Percentiles rank a stretch among this genome's conserved stretches.
Conservation (phyloP, 2,888 invertebrate species). For the Linnaemya tessellans region DNA sequence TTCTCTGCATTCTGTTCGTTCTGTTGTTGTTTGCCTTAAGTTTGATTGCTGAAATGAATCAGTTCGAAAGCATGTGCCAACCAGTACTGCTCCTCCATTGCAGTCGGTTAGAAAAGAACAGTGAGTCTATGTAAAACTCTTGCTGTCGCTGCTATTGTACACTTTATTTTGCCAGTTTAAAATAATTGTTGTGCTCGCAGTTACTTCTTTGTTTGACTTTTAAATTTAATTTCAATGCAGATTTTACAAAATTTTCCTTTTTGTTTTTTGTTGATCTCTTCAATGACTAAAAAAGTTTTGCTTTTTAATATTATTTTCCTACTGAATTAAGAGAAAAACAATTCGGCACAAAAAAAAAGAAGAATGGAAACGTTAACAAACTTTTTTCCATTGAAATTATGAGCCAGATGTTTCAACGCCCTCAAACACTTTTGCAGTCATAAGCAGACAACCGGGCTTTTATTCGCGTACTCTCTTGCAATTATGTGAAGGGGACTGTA, state of each 20-base stretch:
- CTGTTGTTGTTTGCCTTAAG: slow-evolving; percentile 6
- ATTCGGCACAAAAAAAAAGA: background rate
- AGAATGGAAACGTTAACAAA: background rate
- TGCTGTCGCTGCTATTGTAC: background rate
- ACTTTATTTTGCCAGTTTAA: slow-evolving; percentile 13
- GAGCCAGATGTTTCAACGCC: slow-evolving; percentile 52
- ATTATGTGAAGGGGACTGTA: background rate
- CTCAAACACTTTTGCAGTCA: slow-evolving; percentile 3
- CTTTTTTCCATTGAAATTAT: slow-evolving; percentile 32
- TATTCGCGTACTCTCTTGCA: background rate
- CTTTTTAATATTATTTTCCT: background rate
- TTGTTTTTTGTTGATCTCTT: slow-evolving; percentile 21
- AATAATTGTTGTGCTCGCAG: slow-evolving; percentile 26
- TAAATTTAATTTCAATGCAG: slow-evolving; percentile 44
- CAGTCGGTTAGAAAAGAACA: background rate
- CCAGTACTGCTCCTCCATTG: background rate
- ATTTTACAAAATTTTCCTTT: background rate
- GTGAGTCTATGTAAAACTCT: background rate
- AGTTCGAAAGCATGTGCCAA: background rate
- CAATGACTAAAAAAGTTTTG: slow-evolving; percentile 34
- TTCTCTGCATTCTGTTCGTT: background rate
- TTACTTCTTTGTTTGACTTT: slow-evolving; percentile 47
- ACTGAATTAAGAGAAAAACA: background rate
- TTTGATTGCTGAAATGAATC: slow-evolving; percentile 19
- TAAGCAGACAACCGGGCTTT: background rate